Evolutionary conservation across 2,113 vertebrate species (phyloP).

Genomic region (Narcine bancroftii): DNA sequence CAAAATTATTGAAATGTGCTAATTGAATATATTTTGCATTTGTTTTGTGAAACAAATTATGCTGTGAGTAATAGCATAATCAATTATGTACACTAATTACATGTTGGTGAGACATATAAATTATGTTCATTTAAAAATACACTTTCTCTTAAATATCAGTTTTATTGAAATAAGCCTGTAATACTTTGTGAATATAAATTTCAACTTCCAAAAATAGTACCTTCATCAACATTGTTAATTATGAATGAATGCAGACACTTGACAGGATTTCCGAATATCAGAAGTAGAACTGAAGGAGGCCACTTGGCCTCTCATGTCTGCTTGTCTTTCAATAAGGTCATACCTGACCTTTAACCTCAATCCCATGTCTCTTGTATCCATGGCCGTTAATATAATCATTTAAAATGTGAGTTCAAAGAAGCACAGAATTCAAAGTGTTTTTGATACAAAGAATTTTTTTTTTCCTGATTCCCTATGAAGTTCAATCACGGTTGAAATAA

Average conservation of each 20-base stretch:
- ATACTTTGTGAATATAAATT: not conserved
- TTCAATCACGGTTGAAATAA: not conserved
- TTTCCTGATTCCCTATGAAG: not conserved
- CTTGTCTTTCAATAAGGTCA: too few relatives aligned
- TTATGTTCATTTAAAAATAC: conserved; percentile 18
- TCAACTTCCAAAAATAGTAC: not conserved
- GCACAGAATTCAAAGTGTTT: not conserved
- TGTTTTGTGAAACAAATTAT: conserved; percentile 9
- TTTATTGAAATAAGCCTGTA: not conserved
- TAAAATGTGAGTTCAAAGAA: not conserved
- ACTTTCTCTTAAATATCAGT: not conserved
- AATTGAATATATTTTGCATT: conserved; percentile 28
- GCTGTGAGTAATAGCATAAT: conserved; percentile 26
- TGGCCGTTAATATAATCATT: not conserved
- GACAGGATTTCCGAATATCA: not conserved
- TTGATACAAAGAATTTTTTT: too few relatives aligned
- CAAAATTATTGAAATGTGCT: conserved; percentile 22
- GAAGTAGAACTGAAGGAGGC: too few relatives aligned
- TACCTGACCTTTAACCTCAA: too few relatives aligned
- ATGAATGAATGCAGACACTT: not conserved
- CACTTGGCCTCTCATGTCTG: too few relatives aligned
- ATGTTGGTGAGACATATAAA: not conserved
- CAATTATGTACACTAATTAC: conserved; percentile 10
- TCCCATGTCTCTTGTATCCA: too few relatives aligned
- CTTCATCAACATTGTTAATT: not conserved